Conservation (phyloP, 2,888 invertebrate species). For the Beris chalybata region DNA sequence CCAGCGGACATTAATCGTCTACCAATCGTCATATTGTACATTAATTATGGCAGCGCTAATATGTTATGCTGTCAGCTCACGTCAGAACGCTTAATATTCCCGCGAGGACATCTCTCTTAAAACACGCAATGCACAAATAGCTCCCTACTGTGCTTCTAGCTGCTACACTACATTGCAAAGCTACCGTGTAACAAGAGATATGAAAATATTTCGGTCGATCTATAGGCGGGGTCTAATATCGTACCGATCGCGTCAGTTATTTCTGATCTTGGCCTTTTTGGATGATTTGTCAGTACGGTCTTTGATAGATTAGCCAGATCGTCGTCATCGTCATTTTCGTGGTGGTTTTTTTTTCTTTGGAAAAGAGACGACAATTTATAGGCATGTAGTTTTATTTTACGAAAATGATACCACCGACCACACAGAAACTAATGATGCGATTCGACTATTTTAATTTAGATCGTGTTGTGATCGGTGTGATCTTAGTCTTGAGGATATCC, state of each 20-base stretch:
- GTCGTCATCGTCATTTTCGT: constrained; percentile 13
- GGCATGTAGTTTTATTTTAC: constrained; percentile 32
- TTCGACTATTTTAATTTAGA: too few species aligned
- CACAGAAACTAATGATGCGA: constrained; percentile 23
- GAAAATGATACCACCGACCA: constrained; percentile 31
- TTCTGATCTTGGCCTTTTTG: constrained; percentile 24
- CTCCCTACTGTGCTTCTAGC: background rate
- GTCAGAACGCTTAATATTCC: constrained; percentile 41
- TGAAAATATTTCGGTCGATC: background rate
- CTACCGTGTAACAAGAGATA: constrained; percentile 1
- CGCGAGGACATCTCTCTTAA: constrained; percentile 40
- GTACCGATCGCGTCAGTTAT: constrained; percentile 9
- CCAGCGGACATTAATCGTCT: constrained; percentile 33
- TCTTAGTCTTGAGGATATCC: too few species aligned
- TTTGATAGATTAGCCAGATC: constrained; percentile 35
- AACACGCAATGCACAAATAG: constrained; percentile 2
- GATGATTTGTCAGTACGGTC: constrained; percentile 32
- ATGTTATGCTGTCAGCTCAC: constrained; percentile 44
- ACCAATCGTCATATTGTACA: constrained; percentile 40
- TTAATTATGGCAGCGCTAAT: constrained; percentile 41
- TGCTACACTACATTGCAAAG: background rate
- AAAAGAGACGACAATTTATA: constrained; percentile 41
- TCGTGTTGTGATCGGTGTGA: too few species aligned
- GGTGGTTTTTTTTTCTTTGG: background rate
- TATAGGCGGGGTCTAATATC: too few species aligned